Percentiles rank a stretch among this genome's conserved stretches.
Conservation (phyloP, 2,797 vertebrate genomes). For the Cottoperca gobio region DNA sequence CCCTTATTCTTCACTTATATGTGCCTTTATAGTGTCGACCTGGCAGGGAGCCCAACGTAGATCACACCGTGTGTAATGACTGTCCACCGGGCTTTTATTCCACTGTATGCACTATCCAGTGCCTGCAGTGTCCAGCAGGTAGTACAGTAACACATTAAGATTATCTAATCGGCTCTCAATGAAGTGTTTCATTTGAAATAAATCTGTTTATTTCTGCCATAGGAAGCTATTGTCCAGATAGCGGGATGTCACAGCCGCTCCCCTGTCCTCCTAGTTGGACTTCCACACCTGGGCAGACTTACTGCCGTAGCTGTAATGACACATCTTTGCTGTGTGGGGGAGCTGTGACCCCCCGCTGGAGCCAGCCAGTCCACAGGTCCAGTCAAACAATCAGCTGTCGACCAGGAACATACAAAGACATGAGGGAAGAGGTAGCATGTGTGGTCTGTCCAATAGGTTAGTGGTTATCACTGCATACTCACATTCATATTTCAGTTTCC, state of each 20-base stretch:
- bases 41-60: conserved; percentile 82
- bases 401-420: conserved; percentile 79
- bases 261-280: conserved; percentile 78
- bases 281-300: conserved; percentile 73
- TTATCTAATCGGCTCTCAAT: neutral
- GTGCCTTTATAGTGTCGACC: conserved; percentile 73
- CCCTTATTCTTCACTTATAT: neutral
- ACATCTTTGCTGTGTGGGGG: conserved; percentile 66
- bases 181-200: neutral
- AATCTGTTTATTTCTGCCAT: conserved; percentile 8
- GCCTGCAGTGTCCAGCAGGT: conserved; percentile 88
- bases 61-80: conserved; percentile 74
- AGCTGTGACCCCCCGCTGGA: conserved; percentile 59
- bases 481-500: neutral
- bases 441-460: conserved; percentile 81
- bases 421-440: conserved; percentile 70
- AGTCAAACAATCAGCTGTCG: conserved; percentile 73
- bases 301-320: conserved; percentile 79
- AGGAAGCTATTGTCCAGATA: conserved; percentile 86
- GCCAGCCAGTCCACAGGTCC: conserved; percentile 64
- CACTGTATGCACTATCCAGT: conserved; percentile 69
- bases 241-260: conserved; percentile 77
- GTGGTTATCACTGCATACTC: conserved; percentile 25
- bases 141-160: conserved; percentile 24
- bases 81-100: conserved; percentile 82